Conservation (phyloP, 1,140 invertebrate genomes). For the Calosoma granatense region DNA sequence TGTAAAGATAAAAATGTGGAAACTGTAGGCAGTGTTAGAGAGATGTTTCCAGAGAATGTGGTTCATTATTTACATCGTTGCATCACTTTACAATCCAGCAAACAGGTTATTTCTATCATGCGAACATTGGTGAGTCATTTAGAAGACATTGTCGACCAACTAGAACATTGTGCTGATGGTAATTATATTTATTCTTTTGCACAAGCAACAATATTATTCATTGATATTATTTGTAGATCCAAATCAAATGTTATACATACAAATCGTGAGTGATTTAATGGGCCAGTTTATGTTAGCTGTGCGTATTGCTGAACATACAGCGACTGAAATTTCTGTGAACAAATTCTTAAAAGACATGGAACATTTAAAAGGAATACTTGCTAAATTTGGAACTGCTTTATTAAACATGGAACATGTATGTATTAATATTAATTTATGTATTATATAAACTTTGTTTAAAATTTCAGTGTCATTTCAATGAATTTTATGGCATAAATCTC, state of each 20-base stretch:
- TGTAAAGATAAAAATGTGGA: neutral
- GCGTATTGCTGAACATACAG: conserved; percentile 26
- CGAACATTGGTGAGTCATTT: conserved; percentile 28
- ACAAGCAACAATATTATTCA: too few relatives aligned
- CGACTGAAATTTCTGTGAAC: conserved; percentile 19
- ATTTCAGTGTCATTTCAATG: too few relatives aligned
- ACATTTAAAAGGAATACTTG: conserved; percentile 22
- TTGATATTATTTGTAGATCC: conserved; percentile 1
- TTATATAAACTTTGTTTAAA: too few relatives aligned
- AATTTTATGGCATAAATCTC: too few relatives aligned
- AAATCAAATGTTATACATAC: conserved; percentile 16
- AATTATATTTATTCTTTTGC: conserved; percentile 7
- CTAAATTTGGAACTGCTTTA: conserved; percentile 22
- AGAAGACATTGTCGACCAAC: conserved; percentile 17
- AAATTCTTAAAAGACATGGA: conserved; percentile 25
- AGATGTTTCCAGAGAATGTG: conserved; percentile 22
- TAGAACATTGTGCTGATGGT: conserved; percentile 11
- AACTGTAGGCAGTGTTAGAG: neutral
- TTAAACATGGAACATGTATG: conserved; percentile 30
- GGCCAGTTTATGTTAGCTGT: conserved; percentile 21
- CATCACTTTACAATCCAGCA: conserved; percentile 22
- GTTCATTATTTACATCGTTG: conserved; percentile 22
- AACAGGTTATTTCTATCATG: conserved; percentile 30
- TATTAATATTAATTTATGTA: conserved; percentile 13
- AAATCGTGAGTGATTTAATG: conserved; percentile 21